Evolutionary conservation across 2,888 invertebrate species (phyloP).

Genomic region (Eupithecia exiguata): DNA sequence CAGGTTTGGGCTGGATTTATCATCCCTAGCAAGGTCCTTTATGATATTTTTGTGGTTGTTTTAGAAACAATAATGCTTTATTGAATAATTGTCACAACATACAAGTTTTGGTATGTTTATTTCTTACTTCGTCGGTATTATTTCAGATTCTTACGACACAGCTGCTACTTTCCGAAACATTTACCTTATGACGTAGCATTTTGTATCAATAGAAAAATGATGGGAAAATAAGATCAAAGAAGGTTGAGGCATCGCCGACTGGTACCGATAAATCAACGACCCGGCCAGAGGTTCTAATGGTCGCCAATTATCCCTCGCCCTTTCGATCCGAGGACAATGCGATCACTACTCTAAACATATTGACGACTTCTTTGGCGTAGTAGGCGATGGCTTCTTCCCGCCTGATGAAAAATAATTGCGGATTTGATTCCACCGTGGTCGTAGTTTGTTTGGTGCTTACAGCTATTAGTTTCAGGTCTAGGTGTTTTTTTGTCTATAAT

Average conservation of each 20-base stretch:
- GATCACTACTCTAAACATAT: conserved; percentile 18
- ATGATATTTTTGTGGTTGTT: too few relatives aligned
- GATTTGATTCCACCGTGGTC: background rate
- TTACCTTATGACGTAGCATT: background rate
- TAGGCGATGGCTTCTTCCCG: background rate
- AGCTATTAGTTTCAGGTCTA: background rate
- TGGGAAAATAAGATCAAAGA: conserved; percentile 22
- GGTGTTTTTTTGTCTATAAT: background rate
- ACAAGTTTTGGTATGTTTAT: too few relatives aligned
- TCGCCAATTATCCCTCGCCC: conserved; percentile 44
- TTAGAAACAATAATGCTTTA: too few relatives aligned
- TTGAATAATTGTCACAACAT: too few relatives aligned
- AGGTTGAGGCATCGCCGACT: conserved; percentile 21
- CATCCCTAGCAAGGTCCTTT: too few relatives aligned
- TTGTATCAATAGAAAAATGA: conserved; percentile 9
- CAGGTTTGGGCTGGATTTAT: too few relatives aligned
- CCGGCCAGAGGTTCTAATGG: conserved; percentile 39
- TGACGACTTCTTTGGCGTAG: background rate
- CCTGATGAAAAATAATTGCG: background rate
- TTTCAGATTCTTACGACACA: background rate
- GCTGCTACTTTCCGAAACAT: background rate
- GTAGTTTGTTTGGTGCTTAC: background rate
- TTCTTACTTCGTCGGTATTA: background rate
- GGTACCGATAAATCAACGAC: conserved; percentile 40
- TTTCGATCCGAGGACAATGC: conserved; percentile 22